Evolutionary conservation across 2,113 vertebrate genomes (phyloP).

Genomic region (Mystacornis crossleyi): DNA sequence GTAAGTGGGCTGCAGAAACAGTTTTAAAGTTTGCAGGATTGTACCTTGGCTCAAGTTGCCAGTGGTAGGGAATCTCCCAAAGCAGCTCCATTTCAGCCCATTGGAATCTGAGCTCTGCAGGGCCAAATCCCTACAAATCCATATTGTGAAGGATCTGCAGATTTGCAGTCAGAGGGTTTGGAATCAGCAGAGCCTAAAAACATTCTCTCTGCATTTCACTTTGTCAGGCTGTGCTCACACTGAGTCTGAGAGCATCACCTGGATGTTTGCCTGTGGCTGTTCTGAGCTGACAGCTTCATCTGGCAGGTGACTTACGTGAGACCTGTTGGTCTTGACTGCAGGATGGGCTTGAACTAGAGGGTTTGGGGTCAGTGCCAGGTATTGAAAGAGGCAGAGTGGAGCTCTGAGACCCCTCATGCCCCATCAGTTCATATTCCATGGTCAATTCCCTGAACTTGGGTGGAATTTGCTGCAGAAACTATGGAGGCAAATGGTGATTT

Average conservation of each 20-base stretch:
- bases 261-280: not conserved
- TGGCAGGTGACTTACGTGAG: not conserved
- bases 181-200: not conserved
- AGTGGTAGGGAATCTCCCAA: not conserved
- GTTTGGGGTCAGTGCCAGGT: not conserved
- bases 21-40: not conserved
- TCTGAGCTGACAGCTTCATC: not conserved
- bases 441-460: not conserved
- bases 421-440: not conserved
- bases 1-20: not conserved
- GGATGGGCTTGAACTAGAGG: not conserved
- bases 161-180: not conserved
- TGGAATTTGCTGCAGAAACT: not conserved
- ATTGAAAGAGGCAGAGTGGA: not conserved
- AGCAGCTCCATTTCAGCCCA: not conserved
- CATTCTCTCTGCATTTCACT: not conserved
- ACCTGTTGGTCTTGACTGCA: not conserved
- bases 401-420: not conserved
- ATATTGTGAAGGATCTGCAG: not conserved
- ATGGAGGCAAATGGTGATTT: not conserved
- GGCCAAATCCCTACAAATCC: not conserved
- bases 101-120: not conserved
- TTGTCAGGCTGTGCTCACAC: not conserved
- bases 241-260: not conserved
- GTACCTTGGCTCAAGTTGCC: not conserved